These are phyloP conservation scores for Stegophylla sp. DNA, from an alignment of 2,888 invertebrate species.

Conservation along the genomic window DNA sequence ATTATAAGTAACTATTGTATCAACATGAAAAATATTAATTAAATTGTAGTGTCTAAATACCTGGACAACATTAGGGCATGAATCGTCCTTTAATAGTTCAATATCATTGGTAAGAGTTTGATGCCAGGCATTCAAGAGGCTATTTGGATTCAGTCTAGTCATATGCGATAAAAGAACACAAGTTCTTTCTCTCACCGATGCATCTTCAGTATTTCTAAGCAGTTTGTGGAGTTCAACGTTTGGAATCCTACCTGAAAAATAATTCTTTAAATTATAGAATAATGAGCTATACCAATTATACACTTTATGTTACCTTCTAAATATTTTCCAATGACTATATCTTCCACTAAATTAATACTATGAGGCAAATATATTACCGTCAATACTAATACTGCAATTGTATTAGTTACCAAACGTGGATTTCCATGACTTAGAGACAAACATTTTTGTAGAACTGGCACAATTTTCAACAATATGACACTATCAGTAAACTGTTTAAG, in stretches of 20 bases:
- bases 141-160: constrained; percentile 73
- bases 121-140: constrained; percentile 72
- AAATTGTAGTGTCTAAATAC: background rate
- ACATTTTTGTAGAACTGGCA: constrained; percentile 41
- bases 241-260: constrained; percentile 35
- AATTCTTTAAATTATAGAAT: background rate
- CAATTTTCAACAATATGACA: constrained; percentile 26
- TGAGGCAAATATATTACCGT: constrained; percentile 69
- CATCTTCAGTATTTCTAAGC: constrained; percentile 38
- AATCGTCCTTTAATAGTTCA: constrained; percentile 71
- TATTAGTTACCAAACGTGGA: constrained; percentile 39
- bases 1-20: no score
- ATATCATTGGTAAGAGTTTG: constrained; percentile 70
- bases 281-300: background rate
- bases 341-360: constrained; percentile 78
- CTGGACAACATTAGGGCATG: constrained; percentile 62
- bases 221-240: constrained; percentile 53
- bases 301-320: constrained; percentile 22
- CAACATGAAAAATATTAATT: no score
- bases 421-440: constrained; percentile 42
- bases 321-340: constrained; percentile 69
- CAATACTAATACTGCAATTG: constrained; percentile 52
- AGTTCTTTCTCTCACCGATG: constrained; percentile 52
- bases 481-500: constrained; percentile 45
- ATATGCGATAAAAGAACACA: constrained; percentile 77